Evolutionary conservation across 2,888 invertebrate species (phyloP), one percentile per base, ranked within the genome.

Genomic region (Rambutsinella grinnellia): DNA sequence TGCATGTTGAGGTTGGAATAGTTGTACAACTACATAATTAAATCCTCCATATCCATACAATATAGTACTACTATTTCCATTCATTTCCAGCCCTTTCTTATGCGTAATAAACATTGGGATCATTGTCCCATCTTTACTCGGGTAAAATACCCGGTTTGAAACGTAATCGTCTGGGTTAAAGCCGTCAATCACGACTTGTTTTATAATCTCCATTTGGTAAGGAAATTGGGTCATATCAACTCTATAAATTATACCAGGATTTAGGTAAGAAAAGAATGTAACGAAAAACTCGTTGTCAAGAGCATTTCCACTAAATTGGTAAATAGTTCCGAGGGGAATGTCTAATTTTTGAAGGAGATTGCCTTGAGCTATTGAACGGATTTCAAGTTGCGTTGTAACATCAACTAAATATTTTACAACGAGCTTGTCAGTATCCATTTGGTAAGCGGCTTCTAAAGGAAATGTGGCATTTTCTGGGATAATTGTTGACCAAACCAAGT

Each of bases 41-140:
- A 99, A 99, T 0, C 98, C 98, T 68, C 99, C 99, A 87, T 99
- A 99, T 19, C 97, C 99, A 87, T 97, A 97, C 27, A 99, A 88
- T 56, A 97, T 88, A 78, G 94, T 93, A 0, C 97, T 95, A 85
- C 90, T 91, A 15, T 90, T 88, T 2, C 93, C 46, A 44, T 65
- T 60, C 54, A 47, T 2, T 13, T 26, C 6, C 28, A 78, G n/a
- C 27, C 76, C 80, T 88, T 93, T 93, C 87, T 92, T 93, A 79
- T 91, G 90, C 68, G 94, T 91, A 78, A 98, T 92, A 87, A 97
- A 99, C 97, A 98, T 97, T 19, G 98, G 98, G 83, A 99, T 91
- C 88, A 92, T 92, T 21, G 95, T 96, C 84, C 94, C 95, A 87
- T 98, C 98, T 87, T 94, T 96, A 87, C 96, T 96, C 1, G 90